These are phyloP conservation scores for Brachystomella parvula DNA, from an alignment of 1,140 invertebrate genomes.

Conservation along the genomic window DNA sequence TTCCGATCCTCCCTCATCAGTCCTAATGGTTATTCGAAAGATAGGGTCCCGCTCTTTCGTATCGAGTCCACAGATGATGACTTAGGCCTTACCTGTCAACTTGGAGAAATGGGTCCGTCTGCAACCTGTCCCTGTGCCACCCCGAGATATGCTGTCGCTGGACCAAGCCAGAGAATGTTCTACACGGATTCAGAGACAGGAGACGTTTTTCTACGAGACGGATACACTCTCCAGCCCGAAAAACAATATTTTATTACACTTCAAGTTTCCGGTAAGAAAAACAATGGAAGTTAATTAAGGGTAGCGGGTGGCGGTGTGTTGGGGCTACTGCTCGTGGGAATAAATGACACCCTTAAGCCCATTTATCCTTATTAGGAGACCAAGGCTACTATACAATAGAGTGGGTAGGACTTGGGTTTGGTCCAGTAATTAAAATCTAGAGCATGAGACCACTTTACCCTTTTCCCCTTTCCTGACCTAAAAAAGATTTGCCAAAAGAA, in stretches of 20 bases:
- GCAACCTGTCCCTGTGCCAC: constrained; percentile 40
- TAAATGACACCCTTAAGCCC: background rate
- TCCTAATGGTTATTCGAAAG: background rate
- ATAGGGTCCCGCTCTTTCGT: constrained; percentile 33
- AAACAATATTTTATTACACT: constrained; percentile 34
- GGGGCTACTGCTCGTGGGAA: too few relatives aligned
- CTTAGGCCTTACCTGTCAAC: constrained; percentile 40
- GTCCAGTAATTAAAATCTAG: background rate
- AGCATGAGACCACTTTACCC: too few relatives aligned
- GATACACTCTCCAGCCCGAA: constrained; percentile 28
- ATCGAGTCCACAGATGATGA: constrained; percentile 39
- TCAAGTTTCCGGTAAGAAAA: constrained; percentile 32
- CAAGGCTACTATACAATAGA: background rate
- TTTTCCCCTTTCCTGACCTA: too few relatives aligned
- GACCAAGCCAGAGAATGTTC: constrained; percentile 24
- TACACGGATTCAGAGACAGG: constrained; percentile 37
- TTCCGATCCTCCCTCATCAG: background rate
- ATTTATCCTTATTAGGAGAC: background rate
- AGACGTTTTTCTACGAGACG: constrained; percentile 37
- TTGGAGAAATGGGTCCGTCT: constrained; percentile 38
- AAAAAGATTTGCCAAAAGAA: too few relatives aligned
- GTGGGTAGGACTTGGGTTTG: background rate
- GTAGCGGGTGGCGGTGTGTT: background rate
- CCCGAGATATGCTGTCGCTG: constrained; percentile 35
- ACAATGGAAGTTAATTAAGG: background rate